Conservation (phyloP, 2,888 invertebrate genomes). For the Quadriops clusia region DNA sequence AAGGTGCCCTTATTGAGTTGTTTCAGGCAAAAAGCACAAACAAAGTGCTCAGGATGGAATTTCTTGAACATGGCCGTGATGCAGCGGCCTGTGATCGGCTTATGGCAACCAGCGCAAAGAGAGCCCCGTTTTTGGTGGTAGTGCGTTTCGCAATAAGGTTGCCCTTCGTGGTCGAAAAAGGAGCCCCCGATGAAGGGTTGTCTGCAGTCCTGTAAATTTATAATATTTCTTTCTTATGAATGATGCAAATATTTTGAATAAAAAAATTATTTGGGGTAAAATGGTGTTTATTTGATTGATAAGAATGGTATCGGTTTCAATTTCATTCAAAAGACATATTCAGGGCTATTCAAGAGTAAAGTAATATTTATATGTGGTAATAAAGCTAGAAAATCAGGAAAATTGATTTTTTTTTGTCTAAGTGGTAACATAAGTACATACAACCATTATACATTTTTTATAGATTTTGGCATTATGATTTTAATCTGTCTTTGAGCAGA, state of each 20-base stretch:
- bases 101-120: conserved; percentile 94
- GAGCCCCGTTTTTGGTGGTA: conserved; percentile 96
- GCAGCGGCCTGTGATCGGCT: conserved; percentile 93
- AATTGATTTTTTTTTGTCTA: too few relatives aligned
- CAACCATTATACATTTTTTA: too few relatives aligned
- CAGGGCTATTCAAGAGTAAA: too few relatives aligned
- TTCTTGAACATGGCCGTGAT: conserved; percentile 99
- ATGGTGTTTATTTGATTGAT: too few relatives aligned
- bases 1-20: conserved; percentile 98
- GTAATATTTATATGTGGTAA: too few relatives aligned
- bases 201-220: conserved; percentile 78
- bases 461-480: too few relatives aligned
- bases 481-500: too few relatives aligned
- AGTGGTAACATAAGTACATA: too few relatives aligned
- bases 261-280: too few relatives aligned
- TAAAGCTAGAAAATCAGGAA: too few relatives aligned
- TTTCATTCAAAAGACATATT: too few relatives aligned
- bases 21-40: conserved; percentile 97
- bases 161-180: conserved; percentile 97
- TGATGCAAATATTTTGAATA: conserved; percentile 1
- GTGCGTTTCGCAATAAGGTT: conserved; percentile 97
- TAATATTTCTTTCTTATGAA: neutral
- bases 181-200: conserved; percentile 94
- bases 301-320: too few relatives aligned
- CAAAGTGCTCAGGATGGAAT: conserved; percentile 99